Conservation (phyloP, 1,140 invertebrate genomes). For the Sminthurinus signatus region DNA sequence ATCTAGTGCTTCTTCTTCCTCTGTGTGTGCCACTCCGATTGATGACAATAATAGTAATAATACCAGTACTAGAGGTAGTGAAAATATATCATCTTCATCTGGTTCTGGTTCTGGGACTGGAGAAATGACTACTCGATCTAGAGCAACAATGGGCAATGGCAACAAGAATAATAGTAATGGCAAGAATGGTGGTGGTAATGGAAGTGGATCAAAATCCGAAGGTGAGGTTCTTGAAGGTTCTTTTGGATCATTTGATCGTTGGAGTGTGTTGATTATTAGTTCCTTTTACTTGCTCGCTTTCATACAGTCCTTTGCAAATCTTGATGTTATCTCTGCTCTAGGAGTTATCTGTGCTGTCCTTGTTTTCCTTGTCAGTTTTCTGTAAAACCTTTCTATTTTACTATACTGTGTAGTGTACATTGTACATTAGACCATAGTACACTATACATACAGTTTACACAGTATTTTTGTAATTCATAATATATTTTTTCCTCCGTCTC, state of each 20-base stretch:
- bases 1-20: neutral
- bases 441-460: neutral
- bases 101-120: neutral
- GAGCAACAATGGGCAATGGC: no score
- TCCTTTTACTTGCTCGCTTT: slow-evolving; percentile 41
- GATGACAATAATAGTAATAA: slow-evolving; percentile 9
- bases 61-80: slow-evolving; percentile 3
- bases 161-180: no score
- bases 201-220: neutral
- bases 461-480: no score
- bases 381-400: slow-evolving; percentile 2
- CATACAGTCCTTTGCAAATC: slow-evolving; percentile 26
- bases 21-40: neutral
- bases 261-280: slow-evolving; percentile 37
- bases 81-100: slow-evolving; percentile 1
- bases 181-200: no score
- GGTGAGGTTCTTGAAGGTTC: neutral
- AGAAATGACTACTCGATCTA: no score
- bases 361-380: slow-evolving; percentile 31
- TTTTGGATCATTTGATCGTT: slow-evolving; percentile 4
- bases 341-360: slow-evolving; percentile 35
- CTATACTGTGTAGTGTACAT: neutral
- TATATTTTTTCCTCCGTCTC: no score
- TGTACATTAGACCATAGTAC: neutral
- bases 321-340: slow-evolving; percentile 33